A percentile compares a stretch with the other conserved stretches of the same genome.
These are phyloP conservation scores for Peromyscus leucopus DNA, from an alignment of 2,113 vertebrate species.

Conservation along the genomic window DNA sequence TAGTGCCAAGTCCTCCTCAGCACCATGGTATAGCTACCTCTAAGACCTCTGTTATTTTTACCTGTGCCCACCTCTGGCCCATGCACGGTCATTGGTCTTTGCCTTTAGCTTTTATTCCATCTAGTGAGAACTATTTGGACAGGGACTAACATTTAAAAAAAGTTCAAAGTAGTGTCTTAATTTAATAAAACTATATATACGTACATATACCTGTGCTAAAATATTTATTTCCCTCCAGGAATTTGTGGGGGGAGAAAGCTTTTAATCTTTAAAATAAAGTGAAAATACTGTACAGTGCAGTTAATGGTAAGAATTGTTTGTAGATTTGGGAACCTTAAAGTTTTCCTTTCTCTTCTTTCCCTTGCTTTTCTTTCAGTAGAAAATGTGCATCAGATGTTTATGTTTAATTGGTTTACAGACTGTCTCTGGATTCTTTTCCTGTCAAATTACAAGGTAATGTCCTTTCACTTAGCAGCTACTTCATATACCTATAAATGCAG, in stretches of 20 bases:
- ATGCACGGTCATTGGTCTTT: conserved; percentile 47
- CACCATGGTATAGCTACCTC: not conserved
- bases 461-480: conserved; percentile 83
- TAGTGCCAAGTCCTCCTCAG: conserved; percentile 20
- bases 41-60: conserved; percentile 28
- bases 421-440: conserved; percentile 86
- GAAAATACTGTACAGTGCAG: conserved; percentile 77
- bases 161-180: conserved; percentile 57
- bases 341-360: conserved; percentile 86
- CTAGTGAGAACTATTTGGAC: conserved; percentile 51
- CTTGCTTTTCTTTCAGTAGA: conserved; percentile 86
- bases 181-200: conserved; percentile 1
- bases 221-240: conserved; percentile 54
- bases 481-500: conserved; percentile 78
- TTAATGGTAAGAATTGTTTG: conserved; percentile 82
- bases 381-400: conserved; percentile 86
- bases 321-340: conserved; percentile 84
- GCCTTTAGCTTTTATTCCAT: conserved; percentile 60
- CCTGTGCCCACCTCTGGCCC: conserved; percentile 34
- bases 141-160: conserved; percentile 50
- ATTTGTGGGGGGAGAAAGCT: conserved; percentile 17
- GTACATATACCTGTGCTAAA: conserved; percentile 54
- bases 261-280: conserved; percentile 75
- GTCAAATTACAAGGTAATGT: conserved; percentile 85
- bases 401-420: conserved; percentile 86